Evolutionary conservation across 2,797 vertebrate genomes (phyloP).

Genomic region (Coregonus sp.): DNA sequence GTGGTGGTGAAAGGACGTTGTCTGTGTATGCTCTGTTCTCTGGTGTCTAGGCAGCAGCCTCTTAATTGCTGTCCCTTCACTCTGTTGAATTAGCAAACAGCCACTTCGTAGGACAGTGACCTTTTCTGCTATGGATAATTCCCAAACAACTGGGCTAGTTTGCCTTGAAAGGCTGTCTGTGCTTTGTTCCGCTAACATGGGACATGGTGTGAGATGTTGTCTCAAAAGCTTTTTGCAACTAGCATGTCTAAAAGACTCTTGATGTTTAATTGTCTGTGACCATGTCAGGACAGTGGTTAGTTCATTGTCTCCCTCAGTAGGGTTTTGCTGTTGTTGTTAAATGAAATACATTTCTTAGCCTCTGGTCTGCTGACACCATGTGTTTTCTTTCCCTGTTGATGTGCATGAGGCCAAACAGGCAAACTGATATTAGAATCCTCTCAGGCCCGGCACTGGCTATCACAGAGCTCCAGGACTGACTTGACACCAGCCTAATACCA

Average conservation of each 20-base stretch:
- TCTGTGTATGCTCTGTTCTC: slow-evolving; percentile 19
- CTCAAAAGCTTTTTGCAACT: too few species aligned
- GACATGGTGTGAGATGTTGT: neutral
- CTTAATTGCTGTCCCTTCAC: slow-evolving; percentile 42
- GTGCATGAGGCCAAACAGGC: slow-evolving; percentile 41
- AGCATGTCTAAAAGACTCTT: neutral
- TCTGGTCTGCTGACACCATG: neutral
- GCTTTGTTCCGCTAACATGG: neutral
- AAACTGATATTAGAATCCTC: slow-evolving; percentile 8
- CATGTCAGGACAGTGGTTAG: slow-evolving; percentile 14
- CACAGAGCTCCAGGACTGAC: slow-evolving; percentile 63
- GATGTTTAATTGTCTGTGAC: neutral
- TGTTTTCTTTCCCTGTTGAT: slow-evolving; percentile 27
- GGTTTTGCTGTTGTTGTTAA: neutral
- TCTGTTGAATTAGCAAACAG: slow-evolving; percentile 46
- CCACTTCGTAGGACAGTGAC: slow-evolving; percentile 32
- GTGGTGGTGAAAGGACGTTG: slow-evolving; percentile 5
- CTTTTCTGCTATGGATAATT: slow-evolving; percentile 29
- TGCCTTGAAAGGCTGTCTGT: neutral
- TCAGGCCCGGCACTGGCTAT: slow-evolving; percentile 47
- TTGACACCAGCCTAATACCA: slow-evolving; percentile 58
- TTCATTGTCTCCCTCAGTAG: neutral
- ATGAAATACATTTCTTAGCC: slow-evolving; percentile 31
- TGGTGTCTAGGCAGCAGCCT: slow-evolving; percentile 34
- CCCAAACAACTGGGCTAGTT: slow-evolving; percentile 20